Base-by-base conservation (phyloP, 2,888 invertebrate genomes). In the Caenorhabditis imperialis region DNA sequence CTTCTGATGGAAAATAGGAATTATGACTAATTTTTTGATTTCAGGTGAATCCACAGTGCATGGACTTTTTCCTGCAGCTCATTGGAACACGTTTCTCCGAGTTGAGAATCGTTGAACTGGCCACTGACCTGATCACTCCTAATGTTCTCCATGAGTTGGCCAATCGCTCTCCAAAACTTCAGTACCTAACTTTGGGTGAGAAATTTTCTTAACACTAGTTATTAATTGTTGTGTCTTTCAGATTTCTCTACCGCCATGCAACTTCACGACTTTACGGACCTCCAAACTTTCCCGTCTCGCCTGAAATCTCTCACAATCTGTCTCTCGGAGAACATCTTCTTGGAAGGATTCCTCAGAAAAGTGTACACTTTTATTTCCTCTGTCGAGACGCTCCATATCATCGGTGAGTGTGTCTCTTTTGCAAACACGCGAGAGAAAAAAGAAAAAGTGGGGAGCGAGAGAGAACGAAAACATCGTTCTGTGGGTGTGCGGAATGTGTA, bases 311-410 rank as follows among this genome's bases (percentile, higher is more conserved):
- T 97, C 90, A 95, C 95, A 89, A 94, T 99, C 87, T 99, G 99
- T 83, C 91, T 99, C 40, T 97, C 81, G 2, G 99, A 99, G 89
- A 97, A 99, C 79, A 99, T 99, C 90, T 99, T 99, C 90, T 95
- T 99, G 94, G 99, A 99, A 94, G 99, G 99, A 14, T 99, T 99
- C 89, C 97, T 99, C 95, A 91, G 99, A 81, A 96, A 99, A 90
- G 99, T 99, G 78, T 99, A 99, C 90, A 98, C 98, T 89, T 99
- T 98, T 88, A 96, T 99, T 88, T 98, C 98, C 82, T 98, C 98
- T 4, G 90, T 99, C 67, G 96, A 99, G 91, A 94, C 96, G 61
- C 91, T 99, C 58, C 99, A 99, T 90, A 91, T 99, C 61, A 94
- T 99, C 88, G 99, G 94, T 93, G 80, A 86, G 77, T 51, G 60